Conservation (phyloP, 2,888 invertebrate genomes). For the Leucophora obtusa region DNA sequence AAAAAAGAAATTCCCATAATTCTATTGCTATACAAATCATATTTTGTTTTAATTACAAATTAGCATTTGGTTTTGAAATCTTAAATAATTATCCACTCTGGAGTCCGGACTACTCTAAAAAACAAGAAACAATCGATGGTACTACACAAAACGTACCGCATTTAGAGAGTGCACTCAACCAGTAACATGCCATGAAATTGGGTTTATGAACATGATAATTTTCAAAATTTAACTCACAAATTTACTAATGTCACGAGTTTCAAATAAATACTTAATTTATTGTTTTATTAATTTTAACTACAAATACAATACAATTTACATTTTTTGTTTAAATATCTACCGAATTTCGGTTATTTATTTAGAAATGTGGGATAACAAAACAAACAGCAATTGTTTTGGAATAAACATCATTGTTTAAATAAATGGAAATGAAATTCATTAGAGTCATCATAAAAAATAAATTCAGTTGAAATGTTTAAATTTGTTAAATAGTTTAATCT, state of each 20-base stretch:
- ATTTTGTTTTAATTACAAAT: neutral
- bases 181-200: slow-evolving; percentile 47
- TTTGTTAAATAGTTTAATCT: slow-evolving; percentile 49
- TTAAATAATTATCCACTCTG: neutral
- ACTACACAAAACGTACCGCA: neutral
- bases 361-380: slow-evolving; percentile 28
- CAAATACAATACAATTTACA: slow-evolving; percentile 46
- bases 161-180: neutral
- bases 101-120: neutral
- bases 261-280: slow-evolving; percentile 59
- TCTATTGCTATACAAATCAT: neutral
- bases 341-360: slow-evolving; percentile 1
- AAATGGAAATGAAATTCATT: slow-evolving; percentile 42
- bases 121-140: neutral
- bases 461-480: slow-evolving; percentile 12
- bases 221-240: slow-evolving; percentile 11
- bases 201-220: slow-evolving; percentile 58
- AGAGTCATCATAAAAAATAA: slow-evolving; percentile 44
- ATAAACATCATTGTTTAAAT: slow-evolving; percentile 8
- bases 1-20: neutral
- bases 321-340: neutral
- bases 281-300: slow-evolving; percentile 26
- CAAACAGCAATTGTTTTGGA: slow-evolving; percentile 48
- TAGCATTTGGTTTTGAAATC: neutral
- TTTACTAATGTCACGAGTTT: slow-evolving; percentile 60